Evolutionary conservation across 2,888 invertebrate species (phyloP).

Genomic region (Fissipunctia ypsillon): DNA sequence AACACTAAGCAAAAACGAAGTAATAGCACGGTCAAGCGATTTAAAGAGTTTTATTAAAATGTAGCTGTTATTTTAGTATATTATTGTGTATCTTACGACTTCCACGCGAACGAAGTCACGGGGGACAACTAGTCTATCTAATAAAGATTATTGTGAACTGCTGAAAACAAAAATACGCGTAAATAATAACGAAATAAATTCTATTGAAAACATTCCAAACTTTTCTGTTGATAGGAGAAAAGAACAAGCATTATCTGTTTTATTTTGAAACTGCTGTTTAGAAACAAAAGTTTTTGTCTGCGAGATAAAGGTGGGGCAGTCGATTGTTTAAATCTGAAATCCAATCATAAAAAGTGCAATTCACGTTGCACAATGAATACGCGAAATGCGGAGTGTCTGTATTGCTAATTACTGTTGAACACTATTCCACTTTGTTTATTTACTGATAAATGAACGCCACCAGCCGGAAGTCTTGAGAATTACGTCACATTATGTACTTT

Average conservation of each 20-base stretch:
- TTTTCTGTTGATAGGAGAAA: constrained; percentile 50
- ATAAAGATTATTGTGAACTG: neutral
- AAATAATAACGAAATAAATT: constrained; percentile 47
- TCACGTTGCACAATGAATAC: constrained; percentile 37
- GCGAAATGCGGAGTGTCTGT: constrained; percentile 20
- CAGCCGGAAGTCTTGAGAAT: constrained; percentile 22
- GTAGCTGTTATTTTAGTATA: no score
- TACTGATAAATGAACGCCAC: constrained; percentile 28
- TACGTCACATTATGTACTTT: constrained; percentile 14
- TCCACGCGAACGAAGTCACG: no score
- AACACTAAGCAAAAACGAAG: no score
- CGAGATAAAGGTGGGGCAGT: constrained; percentile 25
- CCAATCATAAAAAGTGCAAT: constrained; percentile 51
- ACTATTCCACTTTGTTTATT: constrained; percentile 24
- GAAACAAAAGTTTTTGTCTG: constrained; percentile 62
- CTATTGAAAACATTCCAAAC: constrained; percentile 42
- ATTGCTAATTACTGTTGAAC: constrained; percentile 30
- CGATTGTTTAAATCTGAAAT: constrained; percentile 53
- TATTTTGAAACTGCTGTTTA: constrained; percentile 61
- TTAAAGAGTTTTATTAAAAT: no score
- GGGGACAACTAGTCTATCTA: no score
- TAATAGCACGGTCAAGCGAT: no score
- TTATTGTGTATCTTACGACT: no score
- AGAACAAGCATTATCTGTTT: constrained; percentile 57
- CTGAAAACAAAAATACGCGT: constrained; percentile 12